Conservation (phyloP, 2,113 vertebrate genomes). For the Apteryx mantelli region DNA sequence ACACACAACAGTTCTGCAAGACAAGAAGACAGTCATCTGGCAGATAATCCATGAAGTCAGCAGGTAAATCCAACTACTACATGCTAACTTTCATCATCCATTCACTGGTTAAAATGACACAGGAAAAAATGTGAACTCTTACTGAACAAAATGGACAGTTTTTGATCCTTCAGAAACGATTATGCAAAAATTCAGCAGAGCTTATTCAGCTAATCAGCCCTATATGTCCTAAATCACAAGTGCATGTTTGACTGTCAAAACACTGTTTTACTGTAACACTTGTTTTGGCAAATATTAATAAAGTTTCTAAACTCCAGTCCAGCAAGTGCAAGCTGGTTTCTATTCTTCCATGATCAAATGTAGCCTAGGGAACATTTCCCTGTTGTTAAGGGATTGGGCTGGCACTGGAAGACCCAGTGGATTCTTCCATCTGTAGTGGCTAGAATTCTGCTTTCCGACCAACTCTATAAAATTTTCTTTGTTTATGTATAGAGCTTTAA, state of each 20-base stretch:
- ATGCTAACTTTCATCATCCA: not conserved
- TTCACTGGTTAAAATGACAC: not conserved
- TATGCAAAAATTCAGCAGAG: not conserved
- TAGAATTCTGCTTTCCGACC: not conserved
- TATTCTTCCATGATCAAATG: not conserved
- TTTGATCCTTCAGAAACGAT: not conserved
- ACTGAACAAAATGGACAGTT: not conserved
- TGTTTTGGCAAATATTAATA: not conserved
- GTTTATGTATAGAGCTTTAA: not conserved
- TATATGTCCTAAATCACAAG: not conserved
- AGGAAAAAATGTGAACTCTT: not conserved
- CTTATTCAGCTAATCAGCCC: not conserved
- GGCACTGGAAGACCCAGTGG: not conserved
- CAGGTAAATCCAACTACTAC: not conserved
- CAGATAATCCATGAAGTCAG: not conserved
- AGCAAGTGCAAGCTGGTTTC: not conserved
- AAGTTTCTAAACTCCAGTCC: not conserved
- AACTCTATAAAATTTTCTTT: not conserved
- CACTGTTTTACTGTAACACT: not conserved
- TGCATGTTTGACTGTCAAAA: not conserved
- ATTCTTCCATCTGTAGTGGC: not conserved
- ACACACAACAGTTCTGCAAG: not conserved
- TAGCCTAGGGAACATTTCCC: not conserved
- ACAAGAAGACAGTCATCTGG: not conserved
- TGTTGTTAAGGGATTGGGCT: not conserved